Evolutionary conservation across 2,797 vertebrate genomes (phyloP), one percentile per base, ranked within the genome.

Genomic region (Alouatta caraya): DNA sequence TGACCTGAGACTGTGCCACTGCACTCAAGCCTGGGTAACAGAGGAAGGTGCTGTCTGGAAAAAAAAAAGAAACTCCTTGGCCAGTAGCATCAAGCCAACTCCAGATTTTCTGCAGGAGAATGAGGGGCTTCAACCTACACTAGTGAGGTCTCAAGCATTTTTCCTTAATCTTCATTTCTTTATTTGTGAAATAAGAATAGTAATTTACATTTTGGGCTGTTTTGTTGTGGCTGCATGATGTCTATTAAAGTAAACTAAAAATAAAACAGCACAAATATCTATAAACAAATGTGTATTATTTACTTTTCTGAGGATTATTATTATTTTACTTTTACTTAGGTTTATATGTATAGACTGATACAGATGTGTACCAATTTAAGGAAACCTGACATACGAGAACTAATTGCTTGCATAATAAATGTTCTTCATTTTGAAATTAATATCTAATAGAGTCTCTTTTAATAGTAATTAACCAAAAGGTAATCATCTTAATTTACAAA

Each of bases 391-490:
- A 79, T 39, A 42, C 22, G 33, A 88, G 22, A 30, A 93, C 22
- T 82, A 95, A 88, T 70, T 42, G 5, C 37, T 82, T 96, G 17
- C 21, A 19, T 42, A 87, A 95, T 86, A 86, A 94, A 61, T 88
- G 22, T 17, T 55, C 64, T 97, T 95, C 83, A 79, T 76, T 96
- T 96, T 89, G 72, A 95, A 92, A 90, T 78, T 44, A 79, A 91
- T 79, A 17, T 84, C 50, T 13, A 86, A 61, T 46, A 78, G n/a
- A 21, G 9, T 73, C 17, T 70, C 30, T 89, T 95, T 90, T 37
- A 94, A 90, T 80, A 88, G 55, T 78, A 90, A 78, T 52, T 55
- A 85, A 59, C 26, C 75, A 88, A 87, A 88, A 57, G 85, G 21
- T 73, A 61, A 94, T 89, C 37, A 88, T 82, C 92, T 97, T 64